phyloP scores from a whole-genome alignment of 2,888 invertebrate genomes.

The Pachliopta kotzebuea region DNA sequence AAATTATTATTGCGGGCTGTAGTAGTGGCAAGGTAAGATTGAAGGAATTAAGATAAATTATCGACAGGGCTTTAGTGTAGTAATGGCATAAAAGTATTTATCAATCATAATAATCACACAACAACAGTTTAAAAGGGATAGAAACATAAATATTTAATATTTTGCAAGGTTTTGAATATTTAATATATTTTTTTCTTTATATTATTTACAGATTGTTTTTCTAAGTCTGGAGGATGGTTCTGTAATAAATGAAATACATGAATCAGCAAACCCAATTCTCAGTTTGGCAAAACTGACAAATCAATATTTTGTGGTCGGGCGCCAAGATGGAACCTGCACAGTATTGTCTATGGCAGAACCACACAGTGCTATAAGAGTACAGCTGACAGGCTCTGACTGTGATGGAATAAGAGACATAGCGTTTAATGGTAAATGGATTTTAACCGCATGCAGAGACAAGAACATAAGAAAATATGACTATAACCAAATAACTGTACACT shows the following conservation, averaged over 20 bases:
- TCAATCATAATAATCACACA: too few relatives aligned
- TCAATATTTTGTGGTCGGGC: conserved; percentile 77
- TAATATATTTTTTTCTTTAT: too few relatives aligned
- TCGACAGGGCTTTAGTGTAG: too few relatives aligned
- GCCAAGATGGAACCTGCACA: conserved; percentile 83
- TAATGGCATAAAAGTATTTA: too few relatives aligned
- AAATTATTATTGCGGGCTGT: conserved; percentile 78
- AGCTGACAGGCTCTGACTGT: conserved; percentile 85
- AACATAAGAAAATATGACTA: conserved; percentile 82
- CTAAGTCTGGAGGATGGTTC: conserved; percentile 54
- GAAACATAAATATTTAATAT: not conserved
- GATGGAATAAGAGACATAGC: conserved; percentile 84
- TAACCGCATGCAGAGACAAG: conserved; percentile 83
- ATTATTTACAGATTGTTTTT: conserved; percentile 54
- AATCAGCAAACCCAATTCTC: conserved; percentile 80
- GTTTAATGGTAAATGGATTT: conserved; percentile 81
- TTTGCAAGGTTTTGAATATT: too few relatives aligned
- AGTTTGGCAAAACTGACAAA: conserved; percentile 70
- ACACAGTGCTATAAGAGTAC: conserved; percentile 56
- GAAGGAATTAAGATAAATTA: not conserved
- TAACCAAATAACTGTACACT: conserved; percentile 72
- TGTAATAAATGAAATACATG: conserved; percentile 63
- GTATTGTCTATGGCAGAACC: conserved; percentile 67
- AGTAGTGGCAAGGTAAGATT: conserved; percentile 77
- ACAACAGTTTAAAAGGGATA: too few relatives aligned